These are phyloP conservation scores for Octonoba sinensis DNA, from an alignment of 2,888 invertebrate genomes.

Conservation along the genomic window DNA sequence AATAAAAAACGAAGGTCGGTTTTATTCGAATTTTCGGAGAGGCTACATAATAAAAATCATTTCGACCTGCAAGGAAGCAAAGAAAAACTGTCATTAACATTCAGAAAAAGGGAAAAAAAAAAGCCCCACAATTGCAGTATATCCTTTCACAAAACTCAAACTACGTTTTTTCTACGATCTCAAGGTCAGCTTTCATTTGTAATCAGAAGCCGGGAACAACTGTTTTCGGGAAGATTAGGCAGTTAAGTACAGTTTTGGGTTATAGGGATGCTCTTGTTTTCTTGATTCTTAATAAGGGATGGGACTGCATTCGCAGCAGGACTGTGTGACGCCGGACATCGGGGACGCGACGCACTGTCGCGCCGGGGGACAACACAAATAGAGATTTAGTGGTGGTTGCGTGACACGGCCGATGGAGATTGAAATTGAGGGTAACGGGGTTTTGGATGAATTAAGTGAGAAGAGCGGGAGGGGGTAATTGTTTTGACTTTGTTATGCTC, in stretches of 20 bases:
- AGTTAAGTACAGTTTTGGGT: background rate
- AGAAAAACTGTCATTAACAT: background rate
- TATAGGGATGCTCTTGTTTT: background rate
- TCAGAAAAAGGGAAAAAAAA: background rate
- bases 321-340: constrained; percentile 10
- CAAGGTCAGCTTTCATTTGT: constrained; percentile 4
- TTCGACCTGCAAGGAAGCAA: background rate
- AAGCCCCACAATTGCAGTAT: background rate
- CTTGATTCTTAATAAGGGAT: constrained; percentile 10
- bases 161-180: background rate
- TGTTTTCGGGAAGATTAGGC: constrained; percentile 15
- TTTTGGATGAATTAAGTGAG: too few relatives aligned
- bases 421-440: too few relatives aligned
- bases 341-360: background rate
- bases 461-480: too few relatives aligned
- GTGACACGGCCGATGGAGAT: background rate
- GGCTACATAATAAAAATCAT: background rate
- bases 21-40: background rate
- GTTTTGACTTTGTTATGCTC: too few relatives aligned
- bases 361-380: background rate
- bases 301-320: background rate
- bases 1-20: background rate
- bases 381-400: background rate
- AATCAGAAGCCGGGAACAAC: constrained; percentile 16
- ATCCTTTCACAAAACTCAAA: constrained; percentile 3